These are phyloP conservation scores for Hoplodrina blanda DNA, from an alignment of 2,888 invertebrate species.

Conservation along the genomic window DNA sequence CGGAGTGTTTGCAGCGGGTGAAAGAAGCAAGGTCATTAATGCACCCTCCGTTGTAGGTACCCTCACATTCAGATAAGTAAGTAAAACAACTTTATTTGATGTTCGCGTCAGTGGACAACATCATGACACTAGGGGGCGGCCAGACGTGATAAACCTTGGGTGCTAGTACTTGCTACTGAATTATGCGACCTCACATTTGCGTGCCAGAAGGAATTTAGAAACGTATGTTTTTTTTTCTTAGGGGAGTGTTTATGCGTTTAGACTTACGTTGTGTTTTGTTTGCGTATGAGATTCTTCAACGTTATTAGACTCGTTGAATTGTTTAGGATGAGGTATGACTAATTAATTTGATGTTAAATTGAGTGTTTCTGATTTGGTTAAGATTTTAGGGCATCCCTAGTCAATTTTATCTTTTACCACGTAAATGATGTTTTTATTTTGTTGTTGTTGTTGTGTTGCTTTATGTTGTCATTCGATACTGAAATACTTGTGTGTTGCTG, in stretches of 20 bases:
- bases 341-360: neutral
- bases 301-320: neutral
- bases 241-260: conserved; percentile 40
- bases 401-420: neutral
- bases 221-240: conserved; percentile 55
- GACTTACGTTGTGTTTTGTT: conserved; percentile 14
- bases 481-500: too few relatives aligned
- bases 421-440: too few relatives aligned
- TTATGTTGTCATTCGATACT: too few relatives aligned
- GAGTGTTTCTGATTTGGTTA: too few relatives aligned
- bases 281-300: conserved; percentile 3
- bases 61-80: conserved; percentile 83
- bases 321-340: too few relatives aligned
- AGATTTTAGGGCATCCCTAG: neutral
- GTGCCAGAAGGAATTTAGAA: conserved; percentile 69
- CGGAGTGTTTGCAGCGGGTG: conserved; percentile 68
- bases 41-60: conserved; percentile 76
- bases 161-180: conserved; percentile 41
- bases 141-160: conserved; percentile 75
- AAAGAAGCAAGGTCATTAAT: conserved; percentile 83
- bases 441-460: too few relatives aligned
- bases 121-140: conserved; percentile 75
- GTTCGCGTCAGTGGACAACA: conserved; percentile 81
- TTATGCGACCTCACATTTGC: conserved; percentile 68
- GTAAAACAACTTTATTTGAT: conserved; percentile 90